Evolutionary conservation across 2,113 vertebrate genomes (phyloP).

Genomic region (Hippocampus comes): DNA sequence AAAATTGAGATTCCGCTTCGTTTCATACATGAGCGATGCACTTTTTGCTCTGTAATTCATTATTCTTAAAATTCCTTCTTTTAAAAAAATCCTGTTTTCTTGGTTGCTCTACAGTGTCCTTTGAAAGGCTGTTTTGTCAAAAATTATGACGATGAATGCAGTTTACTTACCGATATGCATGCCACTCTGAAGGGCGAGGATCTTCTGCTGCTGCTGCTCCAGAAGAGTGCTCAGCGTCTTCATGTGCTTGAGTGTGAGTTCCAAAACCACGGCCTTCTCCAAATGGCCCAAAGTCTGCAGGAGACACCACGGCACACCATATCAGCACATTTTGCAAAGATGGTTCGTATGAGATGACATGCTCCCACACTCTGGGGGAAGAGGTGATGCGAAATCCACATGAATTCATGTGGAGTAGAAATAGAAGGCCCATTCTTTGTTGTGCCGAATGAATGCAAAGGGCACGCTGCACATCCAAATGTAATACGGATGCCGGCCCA

Average conservation of each 20-base stretch:
- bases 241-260: slow-evolving; percentile 96
- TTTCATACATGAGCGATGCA: no score
- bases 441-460: background rate
- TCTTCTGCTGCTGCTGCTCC: slow-evolving; percentile 97
- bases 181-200: slow-evolving; percentile 89
- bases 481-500: slow-evolving; percentile 33
- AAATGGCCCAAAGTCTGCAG: slow-evolving; percentile 92
- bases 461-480: background rate
- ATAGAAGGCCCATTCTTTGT: background rate
- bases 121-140: background rate
- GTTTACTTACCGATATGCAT: slow-evolving; percentile 69
- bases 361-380: background rate
- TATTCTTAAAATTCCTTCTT: background rate
- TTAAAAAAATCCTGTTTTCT: background rate
- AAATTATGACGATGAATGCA: background rate
- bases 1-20: background rate
- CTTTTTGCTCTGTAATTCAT: background rate
- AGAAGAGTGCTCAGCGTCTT: slow-evolving; percentile 88
- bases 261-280: slow-evolving; percentile 97
- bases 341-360: slow-evolving; percentile 44
- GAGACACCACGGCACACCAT: slow-evolving; percentile 32
- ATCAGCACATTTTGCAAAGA: slow-evolving; percentile 43
- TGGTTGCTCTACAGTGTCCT: background rate
- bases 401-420: background rate
- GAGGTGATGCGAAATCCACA: background rate